These are phyloP conservation scores for Drosophila kambysellisi DNA, from an alignment of 2,888 invertebrate species.

Conservation along the genomic window DNA sequence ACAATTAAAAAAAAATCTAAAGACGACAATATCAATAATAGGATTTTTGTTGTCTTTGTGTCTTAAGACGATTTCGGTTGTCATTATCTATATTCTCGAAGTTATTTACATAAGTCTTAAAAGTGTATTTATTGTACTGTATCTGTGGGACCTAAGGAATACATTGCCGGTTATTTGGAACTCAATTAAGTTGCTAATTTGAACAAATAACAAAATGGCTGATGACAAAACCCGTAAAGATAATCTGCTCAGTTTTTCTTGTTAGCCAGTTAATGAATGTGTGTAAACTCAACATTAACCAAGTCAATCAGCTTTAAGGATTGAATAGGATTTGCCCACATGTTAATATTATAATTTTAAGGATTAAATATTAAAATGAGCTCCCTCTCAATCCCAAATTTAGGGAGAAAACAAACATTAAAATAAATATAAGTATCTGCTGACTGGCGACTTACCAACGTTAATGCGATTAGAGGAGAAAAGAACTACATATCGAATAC, in stretches of 20 bases:
- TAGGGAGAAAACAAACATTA: too few relatives aligned
- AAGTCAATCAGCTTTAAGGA: background rate
- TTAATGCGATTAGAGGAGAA: background rate
- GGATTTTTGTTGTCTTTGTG: background rate
- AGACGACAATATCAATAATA: background rate
- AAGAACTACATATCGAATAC: too few relatives aligned
- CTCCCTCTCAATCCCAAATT: background rate
- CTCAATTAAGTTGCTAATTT: background rate
- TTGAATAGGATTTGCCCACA: background rate
- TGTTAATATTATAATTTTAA: background rate
- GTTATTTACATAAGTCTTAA: background rate
- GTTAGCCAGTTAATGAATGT: background rate
- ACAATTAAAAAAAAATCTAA: background rate
- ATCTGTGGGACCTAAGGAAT: background rate
- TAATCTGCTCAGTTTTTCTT: background rate
- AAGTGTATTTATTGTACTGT: background rate
- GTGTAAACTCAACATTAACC: background rate
- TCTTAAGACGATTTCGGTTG: background rate
- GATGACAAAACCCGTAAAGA: background rate
- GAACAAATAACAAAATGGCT: background rate
- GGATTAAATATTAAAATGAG: background rate
- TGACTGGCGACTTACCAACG: too few relatives aligned
- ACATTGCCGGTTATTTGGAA: background rate
- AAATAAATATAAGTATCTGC: background rate
- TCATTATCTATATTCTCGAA: background rate